Percentiles rank a stretch among this genome's conserved stretches.
phyloP scores from a whole-genome alignment of 2,113 vertebrate genomes.

The Melanerpes aurifrons region DNA sequence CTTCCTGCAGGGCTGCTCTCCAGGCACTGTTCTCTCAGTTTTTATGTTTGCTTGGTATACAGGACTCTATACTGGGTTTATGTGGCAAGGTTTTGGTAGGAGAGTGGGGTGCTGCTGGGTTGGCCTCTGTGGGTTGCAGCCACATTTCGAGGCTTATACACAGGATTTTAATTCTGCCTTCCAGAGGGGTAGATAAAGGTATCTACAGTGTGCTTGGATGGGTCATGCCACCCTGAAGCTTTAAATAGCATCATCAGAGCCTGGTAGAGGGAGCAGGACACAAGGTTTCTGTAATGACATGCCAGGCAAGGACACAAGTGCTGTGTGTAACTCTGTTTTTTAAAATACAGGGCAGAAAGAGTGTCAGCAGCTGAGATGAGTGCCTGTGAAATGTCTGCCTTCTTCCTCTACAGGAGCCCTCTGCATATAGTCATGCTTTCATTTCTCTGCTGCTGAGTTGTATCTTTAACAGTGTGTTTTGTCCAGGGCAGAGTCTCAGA shows the following conservation, averaged over 20 bases:
- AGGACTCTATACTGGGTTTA: neutral
- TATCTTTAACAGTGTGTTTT: neutral
- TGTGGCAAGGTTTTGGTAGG: neutral
- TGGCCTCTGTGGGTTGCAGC: neutral
- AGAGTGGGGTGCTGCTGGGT: neutral
- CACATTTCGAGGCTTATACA: neutral
- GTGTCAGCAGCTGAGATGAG: neutral
- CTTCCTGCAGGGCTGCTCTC: neutral
- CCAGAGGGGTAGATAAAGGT: neutral
- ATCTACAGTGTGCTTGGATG: neutral
- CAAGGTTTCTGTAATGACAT: neutral
- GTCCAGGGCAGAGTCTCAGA: neutral
- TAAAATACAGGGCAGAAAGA: neutral
- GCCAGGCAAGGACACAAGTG: neutral
- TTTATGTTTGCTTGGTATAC: neutral
- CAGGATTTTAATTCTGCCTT: neutral
- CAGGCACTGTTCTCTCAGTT: neutral
- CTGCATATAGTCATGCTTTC: neutral
- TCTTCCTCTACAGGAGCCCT: neutral
- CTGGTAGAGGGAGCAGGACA: neutral
- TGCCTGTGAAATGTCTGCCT: neutral
- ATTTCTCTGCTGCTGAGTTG: neutral
- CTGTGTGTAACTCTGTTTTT: neutral
- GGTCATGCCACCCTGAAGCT: neutral
- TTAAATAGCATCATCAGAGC: constrained; percentile 2